These are phyloP conservation scores for Callithrix jacchus DNA, from an alignment of 2,113 vertebrate species.

Conservation along the genomic window DNA sequence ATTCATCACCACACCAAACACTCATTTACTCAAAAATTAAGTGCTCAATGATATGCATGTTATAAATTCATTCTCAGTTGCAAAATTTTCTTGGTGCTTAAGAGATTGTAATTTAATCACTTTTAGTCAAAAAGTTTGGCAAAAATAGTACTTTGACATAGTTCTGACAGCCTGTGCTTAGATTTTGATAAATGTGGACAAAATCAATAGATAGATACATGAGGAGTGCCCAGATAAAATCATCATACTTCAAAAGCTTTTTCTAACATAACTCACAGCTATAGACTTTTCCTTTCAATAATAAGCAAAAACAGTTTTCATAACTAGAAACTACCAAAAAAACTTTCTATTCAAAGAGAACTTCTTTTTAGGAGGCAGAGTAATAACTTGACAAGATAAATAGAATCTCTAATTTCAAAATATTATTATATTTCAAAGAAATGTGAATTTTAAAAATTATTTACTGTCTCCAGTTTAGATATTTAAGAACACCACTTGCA, in stretches of 20 bases:
- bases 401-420: neutral
- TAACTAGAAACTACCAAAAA: neutral
- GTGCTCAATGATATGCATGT: conserved; percentile 21
- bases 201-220: conserved; percentile 45
- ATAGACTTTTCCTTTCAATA: conserved; percentile 15
- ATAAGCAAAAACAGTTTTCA: neutral
- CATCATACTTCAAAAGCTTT: conserved; percentile 29
- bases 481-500: neutral
- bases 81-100: conserved; percentile 49
- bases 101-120: conserved; percentile 52
- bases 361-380: neutral
- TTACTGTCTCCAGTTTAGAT: neutral
- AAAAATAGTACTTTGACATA: conserved; percentile 52
- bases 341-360: neutral
- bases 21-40: conserved; percentile 58
- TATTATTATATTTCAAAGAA: neutral
- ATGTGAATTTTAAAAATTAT: neutral
- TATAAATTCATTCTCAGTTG: conserved; percentile 56
- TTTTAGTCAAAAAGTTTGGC: conserved; percentile 17
- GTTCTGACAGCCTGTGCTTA: conserved; percentile 41
- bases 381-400: neutral
- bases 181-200: conserved; percentile 55
- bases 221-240: conserved; percentile 42
- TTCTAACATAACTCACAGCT: conserved; percentile 15
- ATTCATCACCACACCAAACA: neutral